phyloP scores from a whole-genome alignment of 2,888 invertebrate genomes.

The Phasia obesa region DNA sequence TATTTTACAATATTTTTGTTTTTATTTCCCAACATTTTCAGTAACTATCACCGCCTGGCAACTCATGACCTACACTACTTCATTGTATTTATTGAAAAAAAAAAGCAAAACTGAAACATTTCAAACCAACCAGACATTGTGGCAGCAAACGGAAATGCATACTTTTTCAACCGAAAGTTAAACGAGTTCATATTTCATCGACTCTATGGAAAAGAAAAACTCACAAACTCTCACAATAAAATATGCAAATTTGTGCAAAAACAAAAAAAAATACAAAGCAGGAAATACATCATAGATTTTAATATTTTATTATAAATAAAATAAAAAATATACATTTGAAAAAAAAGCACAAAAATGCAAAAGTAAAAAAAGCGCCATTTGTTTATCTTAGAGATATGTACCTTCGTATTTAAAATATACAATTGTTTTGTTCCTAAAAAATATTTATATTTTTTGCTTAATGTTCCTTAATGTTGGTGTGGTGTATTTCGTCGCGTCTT shows the following conservation, averaged over 20 bases:
- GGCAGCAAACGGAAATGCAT: constrained; percentile 69
- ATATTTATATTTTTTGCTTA: too few species aligned
- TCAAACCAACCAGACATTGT: constrained; percentile 55
- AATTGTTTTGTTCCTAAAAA: too few species aligned
- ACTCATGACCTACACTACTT: constrained; percentile 13
- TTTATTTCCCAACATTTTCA: not conserved
- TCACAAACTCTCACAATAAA: constrained; percentile 20
- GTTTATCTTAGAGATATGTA: constrained; percentile 10
- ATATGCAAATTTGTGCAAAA: constrained; percentile 57
- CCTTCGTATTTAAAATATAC: constrained; percentile 9
- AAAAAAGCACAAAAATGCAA: too few species aligned
- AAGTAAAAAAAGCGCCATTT: too few species aligned
- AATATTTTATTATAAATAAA: constrained; percentile 26
- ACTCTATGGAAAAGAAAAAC: not conserved
- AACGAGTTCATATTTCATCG: constrained; percentile 56
- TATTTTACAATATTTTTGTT: not conserved
- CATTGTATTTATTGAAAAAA: constrained; percentile 28
- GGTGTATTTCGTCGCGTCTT: not conserved
- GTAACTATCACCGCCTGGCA: constrained; percentile 4
- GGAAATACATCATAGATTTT: constrained; percentile 29
- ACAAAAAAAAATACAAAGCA: not conserved
- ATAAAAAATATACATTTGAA: constrained; percentile 24
- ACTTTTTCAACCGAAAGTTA: constrained; percentile 57
- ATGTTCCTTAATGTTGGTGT: not conserved
- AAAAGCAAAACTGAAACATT: constrained; percentile 21